Base-by-base conservation (phyloP, 2,797 vertebrate species). In the Tadarida brasiliensis region DNA sequence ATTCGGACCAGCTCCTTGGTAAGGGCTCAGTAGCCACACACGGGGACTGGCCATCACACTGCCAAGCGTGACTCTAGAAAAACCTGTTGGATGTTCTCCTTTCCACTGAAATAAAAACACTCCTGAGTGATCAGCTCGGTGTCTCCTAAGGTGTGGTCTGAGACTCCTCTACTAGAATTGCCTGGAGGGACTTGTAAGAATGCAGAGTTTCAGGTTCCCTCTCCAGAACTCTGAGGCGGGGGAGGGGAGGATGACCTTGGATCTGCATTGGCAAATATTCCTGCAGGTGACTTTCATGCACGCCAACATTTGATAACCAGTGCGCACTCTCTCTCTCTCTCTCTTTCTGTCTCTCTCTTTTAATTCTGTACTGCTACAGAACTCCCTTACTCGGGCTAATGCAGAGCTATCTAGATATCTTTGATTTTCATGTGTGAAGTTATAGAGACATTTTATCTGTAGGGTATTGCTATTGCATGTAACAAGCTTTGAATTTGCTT, bases 381-480 rank as follows among this genome's bases (percentile, higher is more conserved):
- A n/a, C 47, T 65, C 54, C 87, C 24, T 65, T 30, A 47, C 59
- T 89, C n/a, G 67, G 49, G 59, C 54, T 76, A 67, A 84, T 76
- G 84, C 54, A 67, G 83, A 49, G 26, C n/a, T 82, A 59, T 82
- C 51, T 80, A 59, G 87, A 54, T 61, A 78, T 4, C n/a, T 24
- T 74, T 91, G 59, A 83, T 93, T 83, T 80, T 89, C n/a, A 22
- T 35, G 89, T 78, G 65, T 33, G 35, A 94, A 87, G 20, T 12
- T 28, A 74, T 70, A 74, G 28, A 68, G 35, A 88, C 24, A 67
- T 56, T 90, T 81, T 89, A 65, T 67, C 81, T n/a, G 76, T 71
- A 65, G 24, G 30, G 11, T 77, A 63, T 78, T n/a, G 11, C 47
- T 51, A 74, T 5, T 91, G 63, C 8, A 56, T 17, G 3, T 39